Conservation (phyloP, 2,888 invertebrate genomes). For the Teleiodes luculella region DNA sequence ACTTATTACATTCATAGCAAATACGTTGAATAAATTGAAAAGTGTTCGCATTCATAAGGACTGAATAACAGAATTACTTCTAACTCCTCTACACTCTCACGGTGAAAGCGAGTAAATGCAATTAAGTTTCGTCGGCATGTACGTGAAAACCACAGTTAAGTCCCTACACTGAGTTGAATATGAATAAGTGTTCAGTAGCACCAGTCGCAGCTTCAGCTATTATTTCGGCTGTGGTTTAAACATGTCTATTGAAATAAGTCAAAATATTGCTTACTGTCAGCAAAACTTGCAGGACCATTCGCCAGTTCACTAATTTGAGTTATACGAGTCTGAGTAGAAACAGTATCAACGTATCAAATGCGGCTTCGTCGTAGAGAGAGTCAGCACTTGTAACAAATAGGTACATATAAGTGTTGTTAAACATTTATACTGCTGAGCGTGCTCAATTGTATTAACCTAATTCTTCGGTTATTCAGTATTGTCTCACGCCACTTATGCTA, state of each 20-base stretch:
- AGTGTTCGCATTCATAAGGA: not conserved
- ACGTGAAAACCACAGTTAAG: conserved; percentile 9
- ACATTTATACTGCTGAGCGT: not conserved
- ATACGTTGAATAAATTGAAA: not conserved
- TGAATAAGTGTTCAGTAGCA: conserved; percentile 4
- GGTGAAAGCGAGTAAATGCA: conserved; percentile 10
- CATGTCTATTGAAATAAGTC: conserved; percentile 9
- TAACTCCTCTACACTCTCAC: not conserved
- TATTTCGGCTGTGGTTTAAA: not conserved
- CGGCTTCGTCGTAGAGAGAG: conserved; percentile 1
- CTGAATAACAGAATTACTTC: conserved; percentile 3
- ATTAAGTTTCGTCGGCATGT: conserved; percentile 5
- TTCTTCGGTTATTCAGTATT: too few relatives aligned
- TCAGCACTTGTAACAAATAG: not conserved
- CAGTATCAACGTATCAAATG: not conserved
- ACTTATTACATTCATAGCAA: too few relatives aligned
- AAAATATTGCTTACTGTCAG: not conserved
- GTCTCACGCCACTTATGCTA: too few relatives aligned
- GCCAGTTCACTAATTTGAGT: conserved; percentile 8
- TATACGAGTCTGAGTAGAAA: not conserved
- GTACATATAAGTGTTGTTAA: not conserved
- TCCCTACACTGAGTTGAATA: not conserved
- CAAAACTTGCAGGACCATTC: not conserved
- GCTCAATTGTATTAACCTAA: not conserved
- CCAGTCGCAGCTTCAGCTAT: not conserved